These are phyloP conservation scores for Nasonia giraulti DNA, from an alignment of 1,140 invertebrate species.

Conservation along the genomic window DNA sequence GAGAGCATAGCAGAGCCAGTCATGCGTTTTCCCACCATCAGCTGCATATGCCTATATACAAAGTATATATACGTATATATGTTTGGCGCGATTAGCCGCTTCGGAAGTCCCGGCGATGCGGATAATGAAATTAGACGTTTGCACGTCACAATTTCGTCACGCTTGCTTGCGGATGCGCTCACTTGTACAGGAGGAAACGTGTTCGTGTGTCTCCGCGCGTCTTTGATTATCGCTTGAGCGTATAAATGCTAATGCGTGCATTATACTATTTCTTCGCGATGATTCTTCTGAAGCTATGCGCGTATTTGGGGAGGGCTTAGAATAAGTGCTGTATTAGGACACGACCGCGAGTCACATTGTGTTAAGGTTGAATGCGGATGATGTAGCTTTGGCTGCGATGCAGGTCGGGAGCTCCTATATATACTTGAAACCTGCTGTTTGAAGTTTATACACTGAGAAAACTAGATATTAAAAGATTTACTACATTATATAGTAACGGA, in stretches of 20 bases:
- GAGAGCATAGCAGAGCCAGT: neutral
- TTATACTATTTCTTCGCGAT: neutral
- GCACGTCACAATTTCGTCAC: conserved; percentile 3
- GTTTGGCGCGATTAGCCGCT: conserved; percentile 3
- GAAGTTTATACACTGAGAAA: too few species aligned
- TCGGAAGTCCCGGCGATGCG: conserved; percentile 4
- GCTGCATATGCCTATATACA: neutral
- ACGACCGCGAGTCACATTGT: conserved; percentile 1
- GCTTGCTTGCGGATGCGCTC: neutral
- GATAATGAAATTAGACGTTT: conserved; percentile 44
- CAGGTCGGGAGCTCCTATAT: too few species aligned
- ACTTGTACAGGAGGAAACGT: neutral
- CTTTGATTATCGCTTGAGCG: neutral
- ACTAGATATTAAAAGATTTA: too few species aligned
- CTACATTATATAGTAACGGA: too few species aligned
- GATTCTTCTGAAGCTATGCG: too few species aligned
- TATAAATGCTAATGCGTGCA: conserved; percentile 6
- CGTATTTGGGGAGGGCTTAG: too few species aligned
- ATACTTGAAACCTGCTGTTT: too few species aligned
- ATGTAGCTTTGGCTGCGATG: too few species aligned
- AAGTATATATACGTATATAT: neutral
- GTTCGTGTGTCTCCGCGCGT: neutral
- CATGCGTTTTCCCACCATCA: conserved; percentile 22
- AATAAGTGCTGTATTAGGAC: neutral
- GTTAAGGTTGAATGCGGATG: too few species aligned